phyloP scores from a whole-genome alignment of 2,113 vertebrate species.

The Hyla sarda region DNA sequence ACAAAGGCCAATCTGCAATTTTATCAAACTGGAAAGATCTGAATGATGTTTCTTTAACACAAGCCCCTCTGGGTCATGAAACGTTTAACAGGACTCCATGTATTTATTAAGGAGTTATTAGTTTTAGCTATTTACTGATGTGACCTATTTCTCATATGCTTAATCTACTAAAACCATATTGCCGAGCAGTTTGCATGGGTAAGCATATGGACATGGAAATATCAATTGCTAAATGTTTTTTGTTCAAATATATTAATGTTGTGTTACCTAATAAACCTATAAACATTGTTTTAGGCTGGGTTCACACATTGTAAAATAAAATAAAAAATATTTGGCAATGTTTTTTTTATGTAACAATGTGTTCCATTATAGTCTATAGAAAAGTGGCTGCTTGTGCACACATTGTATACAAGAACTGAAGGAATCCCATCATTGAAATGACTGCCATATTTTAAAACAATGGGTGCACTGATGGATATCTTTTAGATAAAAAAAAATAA shows the following conservation, averaged over 20 bases:
- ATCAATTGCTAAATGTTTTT: not conserved
- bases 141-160: not conserved
- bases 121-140: not conserved
- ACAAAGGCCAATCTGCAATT: not conserved
- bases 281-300: too few species aligned
- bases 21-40: constrained; percentile 32
- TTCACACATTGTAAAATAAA: too few species aligned
- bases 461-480: too few species aligned
- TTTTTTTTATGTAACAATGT: too few species aligned
- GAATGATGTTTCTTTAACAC: not conserved
- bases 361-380: too few species aligned
- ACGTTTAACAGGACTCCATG: not conserved
- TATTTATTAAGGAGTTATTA: constrained; percentile 19
- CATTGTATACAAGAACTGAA: too few species aligned
- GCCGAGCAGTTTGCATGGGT: not conserved
- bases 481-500: too few species aligned
- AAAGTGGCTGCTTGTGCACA: too few species aligned
- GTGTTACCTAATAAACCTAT: not conserved
- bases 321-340: too few species aligned
- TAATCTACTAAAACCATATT: not conserved
- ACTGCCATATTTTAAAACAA: too few species aligned
- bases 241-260: not conserved
- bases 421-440: too few species aligned
- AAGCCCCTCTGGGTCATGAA: not conserved
- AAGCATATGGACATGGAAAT: not conserved